phyloP scores from a whole-genome alignment of 1,140 invertebrate genomes.

The Lepeophtheirus salmonis region DNA sequence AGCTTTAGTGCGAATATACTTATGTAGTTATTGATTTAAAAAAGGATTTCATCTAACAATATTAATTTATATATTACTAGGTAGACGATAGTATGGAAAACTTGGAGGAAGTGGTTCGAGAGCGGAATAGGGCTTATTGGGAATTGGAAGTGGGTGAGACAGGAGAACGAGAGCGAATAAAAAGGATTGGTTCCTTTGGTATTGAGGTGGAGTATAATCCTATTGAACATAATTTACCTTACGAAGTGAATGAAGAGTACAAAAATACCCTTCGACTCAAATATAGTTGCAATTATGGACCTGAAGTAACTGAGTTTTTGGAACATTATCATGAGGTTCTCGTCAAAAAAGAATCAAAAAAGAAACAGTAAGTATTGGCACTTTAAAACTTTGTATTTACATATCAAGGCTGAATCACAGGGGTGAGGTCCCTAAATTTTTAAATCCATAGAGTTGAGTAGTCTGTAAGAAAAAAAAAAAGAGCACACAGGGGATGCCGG shows the following conservation, averaged over 20 bases:
- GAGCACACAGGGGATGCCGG: too few species aligned
- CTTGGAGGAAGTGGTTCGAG: slow-evolving; percentile 68
- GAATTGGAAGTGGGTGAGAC: slow-evolving; percentile 69
- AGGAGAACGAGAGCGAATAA: slow-evolving; percentile 44
- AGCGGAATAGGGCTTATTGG: slow-evolving; percentile 78
- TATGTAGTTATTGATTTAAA: too few species aligned
- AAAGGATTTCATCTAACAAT: too few species aligned
- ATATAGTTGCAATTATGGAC: not conserved
- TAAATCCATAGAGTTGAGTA: too few species aligned
- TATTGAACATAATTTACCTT: slow-evolving; percentile 19
- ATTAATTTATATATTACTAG: slow-evolving; percentile 27
- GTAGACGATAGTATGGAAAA: slow-evolving; percentile 85
- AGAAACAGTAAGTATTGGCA: not conserved
- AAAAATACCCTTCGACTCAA: slow-evolving; percentile 28
- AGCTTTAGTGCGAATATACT: too few species aligned
- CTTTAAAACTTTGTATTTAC: too few species aligned
- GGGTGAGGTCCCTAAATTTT: too few species aligned
- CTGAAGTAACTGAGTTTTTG: not conserved
- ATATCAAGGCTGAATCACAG: too few species aligned
- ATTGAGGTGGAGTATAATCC: slow-evolving; percentile 11
- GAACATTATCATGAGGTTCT: not conserved
- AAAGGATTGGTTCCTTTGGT: slow-evolving; percentile 28
- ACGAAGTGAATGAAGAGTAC: slow-evolving; percentile 19
- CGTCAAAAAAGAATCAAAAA: not conserved
- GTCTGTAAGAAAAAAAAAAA: too few species aligned